Percentiles rank a stretch among this genome's conserved stretches.
These are phyloP conservation scores for Anastrepha ludens DNA, from an alignment of 1,140 invertebrate genomes.

Conservation along the genomic window DNA sequence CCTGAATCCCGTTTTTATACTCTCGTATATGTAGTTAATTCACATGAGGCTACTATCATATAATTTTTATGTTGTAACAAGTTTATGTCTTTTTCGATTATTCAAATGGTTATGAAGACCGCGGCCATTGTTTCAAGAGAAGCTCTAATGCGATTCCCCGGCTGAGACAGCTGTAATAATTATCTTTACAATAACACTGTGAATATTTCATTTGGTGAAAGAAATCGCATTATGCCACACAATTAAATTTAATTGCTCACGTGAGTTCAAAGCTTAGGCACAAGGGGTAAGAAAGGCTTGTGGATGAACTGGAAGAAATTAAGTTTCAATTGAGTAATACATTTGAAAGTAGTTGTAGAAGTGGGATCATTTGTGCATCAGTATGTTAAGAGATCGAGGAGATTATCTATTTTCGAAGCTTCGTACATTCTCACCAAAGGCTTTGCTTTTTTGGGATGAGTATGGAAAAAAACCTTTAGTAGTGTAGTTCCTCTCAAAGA, in stretches of 20 bases:
- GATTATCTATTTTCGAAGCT: too few species aligned
- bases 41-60: background rate
- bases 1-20: background rate
- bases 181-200: background rate
- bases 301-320: background rate
- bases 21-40: background rate
- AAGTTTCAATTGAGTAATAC: background rate
- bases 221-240: background rate
- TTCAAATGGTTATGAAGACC: background rate
- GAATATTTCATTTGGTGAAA: background rate
- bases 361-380: too few species aligned
- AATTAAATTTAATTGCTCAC: constrained; percentile 28
- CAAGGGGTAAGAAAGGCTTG: background rate
- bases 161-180: background rate
- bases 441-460: too few species aligned
- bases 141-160: background rate
- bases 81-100: background rate
- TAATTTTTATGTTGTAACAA: background rate
- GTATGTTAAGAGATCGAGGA: too few species aligned
- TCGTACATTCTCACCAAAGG: too few species aligned
- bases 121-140: background rate
- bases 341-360: too few species aligned
- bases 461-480: too few species aligned
- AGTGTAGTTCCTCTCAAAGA: too few species aligned
- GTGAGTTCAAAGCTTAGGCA: background rate